Conservation (phyloP, 2,797 vertebrate genomes). For the Oryzias sinensis region DNA sequence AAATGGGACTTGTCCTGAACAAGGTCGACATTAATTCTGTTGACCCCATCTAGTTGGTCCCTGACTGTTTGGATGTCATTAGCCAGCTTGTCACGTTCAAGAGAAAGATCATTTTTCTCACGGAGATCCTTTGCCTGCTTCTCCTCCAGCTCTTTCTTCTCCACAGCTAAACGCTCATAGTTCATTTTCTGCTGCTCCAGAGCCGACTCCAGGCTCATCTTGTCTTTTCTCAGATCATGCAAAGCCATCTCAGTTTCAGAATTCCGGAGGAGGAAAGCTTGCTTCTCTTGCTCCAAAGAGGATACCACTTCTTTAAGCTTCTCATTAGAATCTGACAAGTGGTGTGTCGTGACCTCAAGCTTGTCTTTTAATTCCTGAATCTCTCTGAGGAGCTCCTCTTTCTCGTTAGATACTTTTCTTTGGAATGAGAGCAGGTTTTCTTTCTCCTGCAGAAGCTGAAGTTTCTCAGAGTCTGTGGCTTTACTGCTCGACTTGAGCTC, state of each 20-base stretch:
- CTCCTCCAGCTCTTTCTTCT: constrained; percentile 75
- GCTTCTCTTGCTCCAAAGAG: constrained; percentile 78
- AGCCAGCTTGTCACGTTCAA: constrained; percentile 75
- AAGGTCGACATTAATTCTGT: constrained; percentile 70
- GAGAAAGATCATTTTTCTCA: constrained; percentile 63
- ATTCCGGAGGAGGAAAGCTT: constrained; percentile 58
- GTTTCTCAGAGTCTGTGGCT: constrained; percentile 78
- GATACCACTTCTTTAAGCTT: constrained; percentile 62
- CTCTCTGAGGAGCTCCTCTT: constrained; percentile 78
- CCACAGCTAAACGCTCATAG: constrained; percentile 65
- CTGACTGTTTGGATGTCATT: constrained; percentile 66
- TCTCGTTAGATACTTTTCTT: constrained; percentile 78
- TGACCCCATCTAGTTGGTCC: constrained; percentile 72
- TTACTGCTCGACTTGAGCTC: constrained; percentile 84
- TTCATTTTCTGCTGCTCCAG: constrained; percentile 77
- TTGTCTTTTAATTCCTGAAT: constrained; percentile 74
- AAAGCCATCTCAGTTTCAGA: constrained; percentile 75
- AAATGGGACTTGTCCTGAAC: constrained; percentile 71
- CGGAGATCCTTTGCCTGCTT: constrained; percentile 72
- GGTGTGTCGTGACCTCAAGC: constrained; percentile 62
- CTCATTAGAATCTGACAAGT: constrained; percentile 58
- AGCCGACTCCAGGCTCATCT: constrained; percentile 73
- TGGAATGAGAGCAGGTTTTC: constrained; percentile 79
- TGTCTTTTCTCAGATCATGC: constrained; percentile 80
- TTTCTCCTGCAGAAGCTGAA: constrained; percentile 86